Conservation (phyloP, 1,140 invertebrate species). For the Dendrolimus kikuchii region DNA sequence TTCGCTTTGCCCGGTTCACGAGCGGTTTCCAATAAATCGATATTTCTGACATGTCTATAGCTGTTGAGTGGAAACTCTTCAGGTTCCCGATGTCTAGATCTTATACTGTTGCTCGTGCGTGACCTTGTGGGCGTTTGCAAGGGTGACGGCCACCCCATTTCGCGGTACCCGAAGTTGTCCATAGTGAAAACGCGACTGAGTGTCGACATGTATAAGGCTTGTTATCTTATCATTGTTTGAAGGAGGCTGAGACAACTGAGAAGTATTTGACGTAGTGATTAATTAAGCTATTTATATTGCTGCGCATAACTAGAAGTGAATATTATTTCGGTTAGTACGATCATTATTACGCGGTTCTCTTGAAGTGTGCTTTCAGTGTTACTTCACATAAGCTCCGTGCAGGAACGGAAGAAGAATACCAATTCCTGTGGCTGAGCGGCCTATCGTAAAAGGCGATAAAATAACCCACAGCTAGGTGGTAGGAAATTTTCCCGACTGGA, state of each 20-base stretch:
- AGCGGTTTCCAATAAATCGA: constrained; percentile 54
- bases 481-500: too few species aligned
- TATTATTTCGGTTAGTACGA: too few species aligned
- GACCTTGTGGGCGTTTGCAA: constrained; percentile 34
- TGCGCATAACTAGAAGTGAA: constrained; percentile 25
- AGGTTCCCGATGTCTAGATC: constrained; percentile 39
- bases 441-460: too few species aligned
- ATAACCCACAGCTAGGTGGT: too few species aligned
- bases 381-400: too few species aligned
- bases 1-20: constrained; percentile 48
- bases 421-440: too few species aligned
- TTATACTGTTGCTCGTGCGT: constrained; percentile 34
- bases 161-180: constrained; percentile 66
- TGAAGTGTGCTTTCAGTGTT: too few species aligned
- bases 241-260: constrained; percentile 26
- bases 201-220: constrained; percentile 5
- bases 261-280: constrained; percentile 47
- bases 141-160: constrained; percentile 58
- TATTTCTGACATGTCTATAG: constrained; percentile 49
- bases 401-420: too few species aligned
- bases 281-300: constrained; percentile 53
- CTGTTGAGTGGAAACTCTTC: constrained; percentile 54
- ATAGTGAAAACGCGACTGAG: constrained; percentile 27
- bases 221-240: constrained; percentile 56
- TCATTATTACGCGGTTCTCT: too few species aligned